Conservation (phyloP, 2,797 vertebrate species). For the Halcyon badia region DNA sequence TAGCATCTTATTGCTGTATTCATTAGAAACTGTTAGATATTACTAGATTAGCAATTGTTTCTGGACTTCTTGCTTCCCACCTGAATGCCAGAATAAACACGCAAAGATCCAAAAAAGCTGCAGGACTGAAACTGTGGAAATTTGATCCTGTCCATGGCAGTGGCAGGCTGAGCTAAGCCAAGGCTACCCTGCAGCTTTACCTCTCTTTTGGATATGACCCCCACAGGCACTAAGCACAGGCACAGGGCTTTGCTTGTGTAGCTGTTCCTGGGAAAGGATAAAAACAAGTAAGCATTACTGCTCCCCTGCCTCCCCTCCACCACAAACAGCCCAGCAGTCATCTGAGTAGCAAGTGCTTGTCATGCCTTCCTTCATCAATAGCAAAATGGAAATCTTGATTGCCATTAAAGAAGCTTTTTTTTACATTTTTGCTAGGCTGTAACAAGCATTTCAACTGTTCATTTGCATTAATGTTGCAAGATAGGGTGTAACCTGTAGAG, state of each 20-base stretch:
- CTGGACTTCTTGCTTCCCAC: neutral
- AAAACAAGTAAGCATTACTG: neutral
- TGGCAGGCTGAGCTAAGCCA: neutral
- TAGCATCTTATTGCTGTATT: neutral
- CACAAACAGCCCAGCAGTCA: neutral
- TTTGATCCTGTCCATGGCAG: neutral
- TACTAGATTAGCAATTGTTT: neutral
- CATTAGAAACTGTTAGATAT: neutral
- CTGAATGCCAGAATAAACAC: neutral
- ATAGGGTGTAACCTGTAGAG: conserved; percentile 61
- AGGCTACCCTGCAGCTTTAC: fast-evolving
- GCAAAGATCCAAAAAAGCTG: neutral
- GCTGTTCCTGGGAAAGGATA: neutral
- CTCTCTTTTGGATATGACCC: neutral
- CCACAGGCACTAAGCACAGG: fast-evolving
- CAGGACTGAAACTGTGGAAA: neutral
- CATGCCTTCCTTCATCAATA: conserved; percentile 15
- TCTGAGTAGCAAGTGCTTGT: neutral
- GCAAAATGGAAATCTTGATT: neutral
- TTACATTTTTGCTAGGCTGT: neutral
- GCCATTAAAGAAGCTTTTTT: conserved; percentile 4
- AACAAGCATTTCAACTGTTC: conserved; percentile 58
- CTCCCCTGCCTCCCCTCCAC: neutral
- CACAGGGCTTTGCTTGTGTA: fast-evolving
- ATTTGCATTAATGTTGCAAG: conserved; percentile 58